Evolutionary conservation across 2,797 vertebrate species (phyloP), one percentile per base, ranked within the genome.

Genomic region (Muraenolepis orangiensis): DNA sequence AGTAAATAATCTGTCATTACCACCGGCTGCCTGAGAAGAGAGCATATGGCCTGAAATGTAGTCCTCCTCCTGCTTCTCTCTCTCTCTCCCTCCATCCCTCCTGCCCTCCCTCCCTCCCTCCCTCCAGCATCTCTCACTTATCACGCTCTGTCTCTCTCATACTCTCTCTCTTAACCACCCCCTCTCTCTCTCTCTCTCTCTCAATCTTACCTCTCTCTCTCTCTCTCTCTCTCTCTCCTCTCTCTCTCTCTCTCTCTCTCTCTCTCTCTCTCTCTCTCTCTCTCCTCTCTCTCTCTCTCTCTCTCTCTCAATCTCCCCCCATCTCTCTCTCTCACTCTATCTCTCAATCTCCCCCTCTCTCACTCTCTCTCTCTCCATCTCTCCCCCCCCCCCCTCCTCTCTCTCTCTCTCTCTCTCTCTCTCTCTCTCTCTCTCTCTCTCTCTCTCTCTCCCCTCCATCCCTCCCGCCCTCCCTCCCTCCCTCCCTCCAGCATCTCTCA

Each of bases 21-120:
- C 71, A 82, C 77, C 80, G 38, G 74, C 79, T 76, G 81, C 77
- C 80, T 85, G 81, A 87, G 81, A 81, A 86, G 84, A 82, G 88
- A 89, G 76, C 88, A 89, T 86, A 87, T 86, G 87, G 87, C 84
- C 32, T 23, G 78, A 82, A 16, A n/a, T 7, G 23, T 64, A 69
- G 18, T 18, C 67, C 31, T 18, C 30, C 67, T 20, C 32, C 76
- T 74, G 75, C 81, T 74, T 74, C 76, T 76, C 77, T 64, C 6
- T 76, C 74, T 42, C 32, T 38, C 57, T 26, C 57, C 71, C 75
- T 75, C 82, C n/a, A n/a, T n/a, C 79, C 76, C 78, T 84, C 74
- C 40, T 73, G 74, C 76, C 76, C 80, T 82, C 83, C 42, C 74
- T 75, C 77, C 75, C 80, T 81, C 83, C 77, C 69, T 57, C 51